These are phyloP conservation scores for Falcunculus frontatus DNA, from an alignment of 2,113 vertebrate species.

Conservation along the genomic window DNA sequence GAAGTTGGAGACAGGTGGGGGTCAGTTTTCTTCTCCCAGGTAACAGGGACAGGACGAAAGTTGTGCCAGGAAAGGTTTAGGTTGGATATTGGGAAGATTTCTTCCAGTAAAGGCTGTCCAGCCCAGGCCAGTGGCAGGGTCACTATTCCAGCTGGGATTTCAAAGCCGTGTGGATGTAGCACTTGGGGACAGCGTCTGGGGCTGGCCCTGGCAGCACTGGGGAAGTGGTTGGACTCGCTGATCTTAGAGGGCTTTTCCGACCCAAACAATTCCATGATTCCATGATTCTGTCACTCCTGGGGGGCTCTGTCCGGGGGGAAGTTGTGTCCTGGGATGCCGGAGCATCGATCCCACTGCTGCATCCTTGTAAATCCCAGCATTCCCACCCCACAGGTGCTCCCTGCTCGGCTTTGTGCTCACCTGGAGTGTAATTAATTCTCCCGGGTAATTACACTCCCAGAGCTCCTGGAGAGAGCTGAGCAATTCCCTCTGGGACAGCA, in stretches of 20 bases:
- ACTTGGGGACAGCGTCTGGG: fast-evolving
- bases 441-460: neutral
- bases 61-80: neutral
- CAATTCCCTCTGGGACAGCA: neutral
- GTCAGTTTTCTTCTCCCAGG: neutral
- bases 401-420: neutral
- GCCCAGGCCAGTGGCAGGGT: too few relatives aligned
- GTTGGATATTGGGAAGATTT: neutral
- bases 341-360: neutral
- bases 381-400: fast-evolving
- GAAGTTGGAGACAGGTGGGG: fast-evolving
- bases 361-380: neutral
- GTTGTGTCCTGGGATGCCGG: fast-evolving
- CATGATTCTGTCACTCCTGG: fast-evolving
- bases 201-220: neutral
- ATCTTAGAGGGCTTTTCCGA: neutral
- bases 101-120: neutral
- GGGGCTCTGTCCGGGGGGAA: fast-evolving
- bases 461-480: neutral
- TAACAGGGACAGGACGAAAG: too few relatives aligned
- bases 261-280: neutral
- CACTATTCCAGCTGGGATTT: neutral
- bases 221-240: fast-evolving
- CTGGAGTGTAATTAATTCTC: neutral
- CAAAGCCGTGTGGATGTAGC: neutral